These are phyloP conservation scores for Clitarchus hookeri DNA, from an alignment of 2,888 invertebrate genomes.

Conservation along the genomic window DNA sequence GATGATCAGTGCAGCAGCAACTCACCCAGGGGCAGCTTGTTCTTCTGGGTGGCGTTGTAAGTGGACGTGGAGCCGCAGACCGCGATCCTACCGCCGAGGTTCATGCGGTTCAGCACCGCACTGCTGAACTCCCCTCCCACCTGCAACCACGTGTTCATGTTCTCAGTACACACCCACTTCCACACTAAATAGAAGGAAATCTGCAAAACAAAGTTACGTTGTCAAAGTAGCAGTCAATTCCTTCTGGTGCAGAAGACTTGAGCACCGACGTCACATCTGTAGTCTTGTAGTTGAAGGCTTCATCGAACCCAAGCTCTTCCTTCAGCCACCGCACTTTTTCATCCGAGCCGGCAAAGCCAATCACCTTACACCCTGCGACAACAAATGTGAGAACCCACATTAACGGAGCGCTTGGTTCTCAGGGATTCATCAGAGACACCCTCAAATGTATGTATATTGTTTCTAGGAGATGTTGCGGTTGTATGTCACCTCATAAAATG, in stretches of 20 bases:
- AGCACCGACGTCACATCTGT: slow-evolving; percentile 60
- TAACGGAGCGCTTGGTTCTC: slow-evolving; percentile 69
- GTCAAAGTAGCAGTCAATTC: slow-evolving; percentile 77
- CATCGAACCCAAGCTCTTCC: slow-evolving; percentile 68
- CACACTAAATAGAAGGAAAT: neutral
- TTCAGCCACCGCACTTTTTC: slow-evolving; percentile 71
- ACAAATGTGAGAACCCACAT: slow-evolving; percentile 59
- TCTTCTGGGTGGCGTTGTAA: slow-evolving; percentile 56
- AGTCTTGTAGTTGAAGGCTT: slow-evolving; percentile 74
- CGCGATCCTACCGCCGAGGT: slow-evolving; percentile 62
- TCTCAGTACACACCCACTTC: no score
- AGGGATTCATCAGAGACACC: slow-evolving; percentile 61
- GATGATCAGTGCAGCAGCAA: no score
- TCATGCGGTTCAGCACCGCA: slow-evolving; percentile 65
- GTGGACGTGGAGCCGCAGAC: slow-evolving; percentile 69
- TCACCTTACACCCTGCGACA: slow-evolving; percentile 64
- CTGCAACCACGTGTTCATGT: neutral
- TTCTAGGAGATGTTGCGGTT: no score
- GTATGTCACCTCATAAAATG: no score
- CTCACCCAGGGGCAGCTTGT: slow-evolving; percentile 22
- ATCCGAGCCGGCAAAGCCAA: slow-evolving; percentile 73
- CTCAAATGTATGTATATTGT: no score
- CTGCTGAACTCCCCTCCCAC: slow-evolving; percentile 71
- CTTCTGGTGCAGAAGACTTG: slow-evolving; percentile 67
- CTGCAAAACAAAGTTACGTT: slow-evolving; percentile 61